These are phyloP conservation scores for Perccottus glenii DNA, from an alignment of 2,113 vertebrate species.

Conservation along the genomic window DNA sequence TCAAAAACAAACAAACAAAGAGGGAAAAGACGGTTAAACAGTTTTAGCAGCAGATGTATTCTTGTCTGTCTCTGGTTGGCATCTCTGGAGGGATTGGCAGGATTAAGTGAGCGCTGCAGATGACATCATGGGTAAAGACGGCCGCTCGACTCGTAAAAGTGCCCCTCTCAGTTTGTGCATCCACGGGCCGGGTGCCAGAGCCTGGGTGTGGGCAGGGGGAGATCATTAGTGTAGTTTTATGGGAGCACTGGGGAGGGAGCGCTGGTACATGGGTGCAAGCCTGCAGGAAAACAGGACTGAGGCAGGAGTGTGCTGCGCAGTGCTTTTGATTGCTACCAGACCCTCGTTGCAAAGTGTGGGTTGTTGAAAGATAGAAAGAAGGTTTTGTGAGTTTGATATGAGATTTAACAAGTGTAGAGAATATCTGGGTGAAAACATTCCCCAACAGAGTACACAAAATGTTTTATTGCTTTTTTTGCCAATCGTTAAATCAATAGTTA, in stretches of 20 bases:
- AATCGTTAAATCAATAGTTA: no score
- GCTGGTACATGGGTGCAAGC: slow-evolving; percentile 74
- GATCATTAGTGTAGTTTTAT: slow-evolving; percentile 81
- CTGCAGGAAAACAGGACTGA: no score
- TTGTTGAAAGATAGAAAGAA: slow-evolving; percentile 21
- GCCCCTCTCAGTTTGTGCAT: slow-evolving; percentile 68
- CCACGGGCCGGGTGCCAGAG: slow-evolving; percentile 69
- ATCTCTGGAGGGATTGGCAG: slow-evolving; percentile 52
- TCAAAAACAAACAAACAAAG: background rate
- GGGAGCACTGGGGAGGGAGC: slow-evolving; percentile 70
- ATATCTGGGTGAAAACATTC: slow-evolving; percentile 1
- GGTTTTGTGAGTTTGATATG: slow-evolving; percentile 41
- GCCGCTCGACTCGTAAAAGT: slow-evolving; percentile 69
- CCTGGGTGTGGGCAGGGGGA: slow-evolving; percentile 63
- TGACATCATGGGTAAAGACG: slow-evolving; percentile 74
- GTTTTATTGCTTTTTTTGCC: no score
- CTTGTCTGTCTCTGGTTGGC: slow-evolving; percentile 54
- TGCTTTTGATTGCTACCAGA: slow-evolving; percentile 80
- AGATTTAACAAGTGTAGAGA: slow-evolving; percentile 19
- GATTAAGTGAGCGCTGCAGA: slow-evolving; percentile 67
- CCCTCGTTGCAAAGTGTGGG: slow-evolving; percentile 36
- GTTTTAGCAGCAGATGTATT: slow-evolving; percentile 42
- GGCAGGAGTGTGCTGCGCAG: slow-evolving; percentile 71
- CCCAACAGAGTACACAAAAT: no score
- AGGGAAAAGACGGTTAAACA: no score